phyloP scores from a whole-genome alignment of 2,888 invertebrate species.

The Patella depressa region DNA sequence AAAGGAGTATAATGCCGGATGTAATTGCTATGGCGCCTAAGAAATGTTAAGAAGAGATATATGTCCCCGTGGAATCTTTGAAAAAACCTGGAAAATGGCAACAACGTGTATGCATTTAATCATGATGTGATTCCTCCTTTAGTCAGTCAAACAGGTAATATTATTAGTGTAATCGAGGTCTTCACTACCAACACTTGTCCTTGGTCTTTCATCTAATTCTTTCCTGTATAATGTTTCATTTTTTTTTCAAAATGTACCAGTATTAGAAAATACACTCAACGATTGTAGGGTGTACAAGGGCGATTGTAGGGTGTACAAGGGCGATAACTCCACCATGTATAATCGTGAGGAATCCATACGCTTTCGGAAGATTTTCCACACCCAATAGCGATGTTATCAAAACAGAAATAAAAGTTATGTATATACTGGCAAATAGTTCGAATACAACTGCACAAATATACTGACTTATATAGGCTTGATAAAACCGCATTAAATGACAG shows the following conservation, averaged over 20 bases:
- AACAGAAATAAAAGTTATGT: constrained; percentile 43
- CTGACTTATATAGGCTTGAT: constrained; percentile 34
- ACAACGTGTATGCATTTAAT: too few relatives aligned
- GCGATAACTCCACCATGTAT: constrained; percentile 38
- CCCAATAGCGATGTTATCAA: constrained; percentile 49
- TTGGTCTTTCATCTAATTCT: too few relatives aligned
- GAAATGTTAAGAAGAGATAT: background rate
- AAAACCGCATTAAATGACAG: constrained; percentile 26
- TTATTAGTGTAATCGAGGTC: too few relatives aligned
- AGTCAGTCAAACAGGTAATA: too few relatives aligned
- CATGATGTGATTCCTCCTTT: too few relatives aligned
- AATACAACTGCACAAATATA: constrained; percentile 39
- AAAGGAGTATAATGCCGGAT: background rate
- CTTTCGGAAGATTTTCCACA: constrained; percentile 41
- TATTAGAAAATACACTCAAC: constrained; percentile 34
- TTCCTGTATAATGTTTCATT: too few relatives aligned
- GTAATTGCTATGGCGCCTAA: background rate
- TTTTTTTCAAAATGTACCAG: too few relatives aligned
- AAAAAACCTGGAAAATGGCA: background rate
- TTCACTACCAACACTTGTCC: too few relatives aligned
- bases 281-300: constrained; percentile 36
- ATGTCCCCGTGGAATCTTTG: background rate
- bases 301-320: constrained; percentile 34
- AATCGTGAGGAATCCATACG: constrained; percentile 40
- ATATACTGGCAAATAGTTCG: constrained; percentile 44